phyloP scores from a whole-genome alignment of 2,797 vertebrate genomes.

The Spinus olivaceus region DNA sequence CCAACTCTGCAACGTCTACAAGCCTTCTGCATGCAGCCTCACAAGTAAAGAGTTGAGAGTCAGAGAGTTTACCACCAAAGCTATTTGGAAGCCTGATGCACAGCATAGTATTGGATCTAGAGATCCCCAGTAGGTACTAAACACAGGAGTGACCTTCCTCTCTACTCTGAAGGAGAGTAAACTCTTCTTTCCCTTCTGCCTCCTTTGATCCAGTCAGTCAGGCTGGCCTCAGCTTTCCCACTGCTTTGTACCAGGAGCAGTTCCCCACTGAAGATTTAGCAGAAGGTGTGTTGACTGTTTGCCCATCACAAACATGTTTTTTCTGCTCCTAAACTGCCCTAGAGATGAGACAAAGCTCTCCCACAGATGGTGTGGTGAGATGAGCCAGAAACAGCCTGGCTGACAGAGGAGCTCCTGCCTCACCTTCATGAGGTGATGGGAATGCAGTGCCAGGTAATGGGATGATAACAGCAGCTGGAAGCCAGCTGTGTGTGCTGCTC shows the following conservation, averaged over 20 bases:
- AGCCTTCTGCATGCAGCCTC: background rate
- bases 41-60: background rate
- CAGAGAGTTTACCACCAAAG: background rate
- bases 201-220: background rate
- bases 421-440: background rate
- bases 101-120: background rate
- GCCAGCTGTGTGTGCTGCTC: background rate
- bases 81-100: background rate
- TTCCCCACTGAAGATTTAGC: background rate
- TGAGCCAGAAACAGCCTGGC: background rate
- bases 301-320: background rate
- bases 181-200: background rate
- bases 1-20: background rate
- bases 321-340: background rate
- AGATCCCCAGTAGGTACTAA: background rate
- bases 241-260: background rate
- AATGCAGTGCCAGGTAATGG: background rate
- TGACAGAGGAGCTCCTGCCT: background rate
- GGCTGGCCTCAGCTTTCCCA: background rate
- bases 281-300: background rate
- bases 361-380: fast-evolving
- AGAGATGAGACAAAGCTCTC: background rate
- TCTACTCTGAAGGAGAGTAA: background rate
- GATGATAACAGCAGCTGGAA: background rate
- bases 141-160: background rate